Evolutionary conservation across 2,113 vertebrate species (phyloP), one percentile per base, ranked within the genome.

Genomic region (Rhipidura dahli): DNA sequence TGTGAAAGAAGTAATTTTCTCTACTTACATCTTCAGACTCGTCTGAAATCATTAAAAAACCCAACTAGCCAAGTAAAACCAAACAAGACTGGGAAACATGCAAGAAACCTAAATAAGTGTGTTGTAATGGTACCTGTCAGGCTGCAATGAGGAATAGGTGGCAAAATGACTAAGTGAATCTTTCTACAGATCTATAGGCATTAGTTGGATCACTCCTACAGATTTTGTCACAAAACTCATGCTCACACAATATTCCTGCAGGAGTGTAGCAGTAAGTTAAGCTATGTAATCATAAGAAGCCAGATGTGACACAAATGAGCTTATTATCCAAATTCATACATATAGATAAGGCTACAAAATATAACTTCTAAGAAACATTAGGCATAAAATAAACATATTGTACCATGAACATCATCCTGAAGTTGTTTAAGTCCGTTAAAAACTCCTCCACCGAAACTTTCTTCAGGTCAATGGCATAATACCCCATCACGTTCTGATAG

Each of bases 381-480:
- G 11, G 11, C 8, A 91, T 72, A 22, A 83, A 95, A 45, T 40
- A 90, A 75, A 66, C 15, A 54, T 90, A 97, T 82, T 79, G 89
- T 98, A 99, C 99, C 97, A 96, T 95, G 94, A 99, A 99, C 98
- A 99, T 98, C 40, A 98, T 97, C 80, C 98, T 98, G 98, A 99
- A 99, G 98, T 99, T 99, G 98, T 98, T 99, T 91, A 99, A 97
- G 92, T 99, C 99, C 0, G 98, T 99, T 93, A 99, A 99, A 83
- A 99, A 98, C 70, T 99, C 99, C 89, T 99, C 99, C 85, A 99
- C 98, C 0, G 99, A 99, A 31, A 99, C 98, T 97, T 99, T 99
- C 98, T 99, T 99, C 68, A 98, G 92, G 94, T 99, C 99, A 21
- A 99, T 79, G 26, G 98, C 98, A 73, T 98, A 99, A 97, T 98